Evolutionary conservation across 2,888 invertebrate genomes (phyloP), one percentile per base, ranked within the genome.

Genomic region (Idaea straminata): DNA sequence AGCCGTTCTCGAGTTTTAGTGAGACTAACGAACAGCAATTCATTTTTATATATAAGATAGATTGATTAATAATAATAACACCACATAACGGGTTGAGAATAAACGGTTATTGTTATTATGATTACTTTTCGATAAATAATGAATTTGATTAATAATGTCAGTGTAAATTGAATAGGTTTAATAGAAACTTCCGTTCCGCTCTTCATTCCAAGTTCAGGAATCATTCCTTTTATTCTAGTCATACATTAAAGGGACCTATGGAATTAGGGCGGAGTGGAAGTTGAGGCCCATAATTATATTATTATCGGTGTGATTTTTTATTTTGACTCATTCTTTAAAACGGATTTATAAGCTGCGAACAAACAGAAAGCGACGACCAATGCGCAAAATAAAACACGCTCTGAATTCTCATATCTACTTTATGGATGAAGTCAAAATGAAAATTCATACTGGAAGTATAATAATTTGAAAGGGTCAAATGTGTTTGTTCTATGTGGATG

Each of bases 171-270:
- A 47, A 47, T 47, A 47, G 13, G 47, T 47, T 47, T 6, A 25
- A 47, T 47, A 5, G 13, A 61, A 35, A 35, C 35, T 35, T n/a
- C 35, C 35, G n/a, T 35, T 61, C 61, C 25, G 35, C 34, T 61
- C 35, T 61, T 35, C 13, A 61, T n/a, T 61, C 34, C 35, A 61
- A 35, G 16, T 61, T 61, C 35, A 25, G 47, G 47, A 47, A 47
- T 47, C 47, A 47, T 61, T 34, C 61, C 35, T 61, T 61, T 35
- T n/a, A 59, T 59, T 59, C 16, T 59, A 59, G 59, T 10, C 34
- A 59, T 59, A 25, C 16, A 25, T 59, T n/a, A n/a, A 0, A 25
- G 16, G 47, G 13, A 59, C 25, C 59, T 59, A 13, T 59, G 59
- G 34, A 59, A 59, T 25, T 15, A 59, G 34, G 16, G 47, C 3